Evolutionary conservation across 2,888 invertebrate genomes (phyloP).

Genomic region (Eilema sororculum): DNA sequence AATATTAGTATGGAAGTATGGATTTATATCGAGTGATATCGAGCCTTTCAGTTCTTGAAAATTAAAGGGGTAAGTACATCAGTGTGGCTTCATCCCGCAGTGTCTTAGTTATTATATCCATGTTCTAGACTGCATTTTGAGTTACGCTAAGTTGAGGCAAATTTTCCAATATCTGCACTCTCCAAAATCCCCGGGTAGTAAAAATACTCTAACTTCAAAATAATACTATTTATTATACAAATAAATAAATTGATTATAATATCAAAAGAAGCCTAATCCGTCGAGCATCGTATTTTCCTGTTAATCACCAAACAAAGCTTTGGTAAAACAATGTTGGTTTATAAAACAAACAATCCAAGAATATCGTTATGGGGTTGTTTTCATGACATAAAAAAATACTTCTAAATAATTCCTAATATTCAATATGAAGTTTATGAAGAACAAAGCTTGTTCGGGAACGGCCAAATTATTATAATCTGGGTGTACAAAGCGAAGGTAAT

Average conservation of each 20-base stretch:
- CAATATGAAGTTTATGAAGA: constrained; percentile 22
- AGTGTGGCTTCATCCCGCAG: no score
- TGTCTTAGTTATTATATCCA: no score
- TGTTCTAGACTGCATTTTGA: no score
- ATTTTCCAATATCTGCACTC: no score
- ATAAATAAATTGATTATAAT: constrained; percentile 39
- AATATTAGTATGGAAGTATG: no score
- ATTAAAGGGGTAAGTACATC: no score
- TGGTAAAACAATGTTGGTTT: constrained; percentile 19
- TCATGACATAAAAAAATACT: constrained; percentile 24
- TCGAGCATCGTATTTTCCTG: constrained; percentile 17
- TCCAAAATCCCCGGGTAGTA: not conserved
- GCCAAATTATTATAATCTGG: constrained; percentile 49
- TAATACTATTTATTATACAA: constrained; percentile 11
- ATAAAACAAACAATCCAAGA: constrained; percentile 15
- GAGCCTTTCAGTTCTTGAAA: no score
- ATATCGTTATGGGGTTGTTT: constrained; percentile 18
- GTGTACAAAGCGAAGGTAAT: constrained; percentile 49
- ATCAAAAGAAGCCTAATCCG: constrained; percentile 43
- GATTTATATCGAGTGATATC: no score
- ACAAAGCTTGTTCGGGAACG: constrained; percentile 30
- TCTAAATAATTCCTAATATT: constrained; percentile 37
- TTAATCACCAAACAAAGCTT: constrained; percentile 42
- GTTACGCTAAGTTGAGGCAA: no score
- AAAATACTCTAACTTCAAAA: not conserved